Base-by-base conservation (phyloP, 2,888 invertebrate genomes). In the Temnothorax rugatulus region DNA sequence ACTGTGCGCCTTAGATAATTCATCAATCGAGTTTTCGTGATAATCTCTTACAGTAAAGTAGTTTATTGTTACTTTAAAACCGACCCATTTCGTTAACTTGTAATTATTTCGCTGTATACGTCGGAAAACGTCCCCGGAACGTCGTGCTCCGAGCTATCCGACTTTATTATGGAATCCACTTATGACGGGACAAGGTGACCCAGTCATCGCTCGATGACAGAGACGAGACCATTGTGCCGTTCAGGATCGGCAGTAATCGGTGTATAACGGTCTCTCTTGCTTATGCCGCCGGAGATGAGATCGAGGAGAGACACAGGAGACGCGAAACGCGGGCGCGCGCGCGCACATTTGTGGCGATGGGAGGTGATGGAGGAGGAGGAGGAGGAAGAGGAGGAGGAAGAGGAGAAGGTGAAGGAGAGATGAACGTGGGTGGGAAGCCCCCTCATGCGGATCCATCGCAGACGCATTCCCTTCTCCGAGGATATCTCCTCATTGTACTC, bases 401-500 rank as follows among this genome's bases (percentile, higher is more conserved):
- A 38, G 75, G 74, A 77, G 76, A 71, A 29, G 52, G 59, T 57
- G 61, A 44, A 64, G 76, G 74, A 69, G 84, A 82, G 82, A 75
- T 15, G 76, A 69, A 64, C 66, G 59, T 25, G 44, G 68, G 76
- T 76, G 85, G 90, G 88, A 81, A 68, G 82, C 74, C 88, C 91
- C 90, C 84, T 91, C 84, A 57, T 73, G 73, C 84, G 84, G 86
- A 90, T 90, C 89, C 91, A 86, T 90, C 90, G 88, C 84, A 84
- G 89, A 87, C 85, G 87, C 91, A 87, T 89, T 89, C 90, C 90
- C 90, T 90, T 90, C 90, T 88, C 88, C 83, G 85, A 90, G 90
- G 89, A 90, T 90, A 90, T 90, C 90, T 91, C 90, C 89, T 90
- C 89, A 92, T 93, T 93, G 92, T 92, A 71, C 84, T 87, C 87